phyloP scores from a whole-genome alignment of 2,113 vertebrate genomes.

The Ceratotherium simum region DNA sequence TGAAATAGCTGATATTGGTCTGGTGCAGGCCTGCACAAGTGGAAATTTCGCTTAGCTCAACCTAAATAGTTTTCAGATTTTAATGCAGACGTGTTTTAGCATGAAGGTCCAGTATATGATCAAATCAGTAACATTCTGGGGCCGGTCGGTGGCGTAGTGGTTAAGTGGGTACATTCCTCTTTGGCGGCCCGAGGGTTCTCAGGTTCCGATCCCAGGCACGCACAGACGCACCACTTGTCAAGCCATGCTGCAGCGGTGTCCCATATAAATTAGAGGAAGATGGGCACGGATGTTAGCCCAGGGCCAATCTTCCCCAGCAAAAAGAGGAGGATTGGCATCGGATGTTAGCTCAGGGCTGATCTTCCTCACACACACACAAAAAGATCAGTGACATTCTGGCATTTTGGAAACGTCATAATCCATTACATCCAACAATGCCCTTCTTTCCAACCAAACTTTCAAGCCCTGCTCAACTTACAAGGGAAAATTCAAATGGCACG shows the following conservation, averaged over 20 bases:
- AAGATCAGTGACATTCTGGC: not conserved
- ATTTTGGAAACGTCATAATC: slow-evolving; percentile 58
- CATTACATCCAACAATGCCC: not conserved
- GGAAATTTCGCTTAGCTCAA: slow-evolving; percentile 37
- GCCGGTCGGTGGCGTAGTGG: no score
- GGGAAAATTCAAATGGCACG: not conserved
- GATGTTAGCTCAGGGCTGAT: no score
- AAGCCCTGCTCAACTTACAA: not conserved
- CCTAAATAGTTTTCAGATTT: slow-evolving; percentile 36
- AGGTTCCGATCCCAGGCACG: no score
- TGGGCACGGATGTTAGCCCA: no score
- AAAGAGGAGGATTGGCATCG: no score
- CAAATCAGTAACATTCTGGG: not conserved
- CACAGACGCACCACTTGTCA: no score
- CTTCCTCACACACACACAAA: no score
- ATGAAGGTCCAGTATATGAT: not conserved
- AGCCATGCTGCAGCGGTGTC: no score
- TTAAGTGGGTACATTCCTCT: no score
- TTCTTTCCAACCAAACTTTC: not conserved
- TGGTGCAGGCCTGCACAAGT: not conserved
- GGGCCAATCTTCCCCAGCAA: no score
- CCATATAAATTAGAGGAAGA: no score
- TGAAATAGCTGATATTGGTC: not conserved
- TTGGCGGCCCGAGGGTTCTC: no score
- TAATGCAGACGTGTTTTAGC: not conserved